Percentiles rank a stretch among this genome's conserved stretches.
Conservation (phyloP, 2,113 vertebrate species). For the Motacilla alba region DNA sequence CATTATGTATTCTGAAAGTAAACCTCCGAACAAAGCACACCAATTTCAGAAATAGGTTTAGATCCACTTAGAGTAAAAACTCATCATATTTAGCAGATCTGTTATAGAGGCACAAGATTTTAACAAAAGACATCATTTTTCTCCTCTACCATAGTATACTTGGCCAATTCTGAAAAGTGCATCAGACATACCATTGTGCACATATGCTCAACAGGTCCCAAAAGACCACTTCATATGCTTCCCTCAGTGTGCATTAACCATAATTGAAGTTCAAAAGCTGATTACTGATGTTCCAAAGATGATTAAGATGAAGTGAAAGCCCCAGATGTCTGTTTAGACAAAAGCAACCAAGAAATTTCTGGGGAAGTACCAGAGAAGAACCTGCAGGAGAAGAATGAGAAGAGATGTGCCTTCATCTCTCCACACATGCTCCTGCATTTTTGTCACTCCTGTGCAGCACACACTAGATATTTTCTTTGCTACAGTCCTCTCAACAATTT, state of each 20-base stretch:
- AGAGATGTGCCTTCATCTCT: background rate
- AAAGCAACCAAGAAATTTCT: background rate
- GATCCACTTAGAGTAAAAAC: background rate
- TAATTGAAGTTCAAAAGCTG: background rate
- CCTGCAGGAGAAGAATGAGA: background rate
- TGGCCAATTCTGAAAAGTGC: background rate
- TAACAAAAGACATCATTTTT: background rate
- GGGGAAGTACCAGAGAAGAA: background rate
- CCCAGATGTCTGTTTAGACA: background rate
- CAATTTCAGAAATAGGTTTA: background rate
- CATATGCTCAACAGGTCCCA: background rate
- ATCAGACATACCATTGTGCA: background rate
- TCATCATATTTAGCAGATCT: background rate
- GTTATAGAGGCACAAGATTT: background rate
- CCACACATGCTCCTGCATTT: rapidly evolving
- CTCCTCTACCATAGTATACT: background rate
- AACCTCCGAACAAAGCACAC: background rate
- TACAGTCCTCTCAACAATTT: background rate
- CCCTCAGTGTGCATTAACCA: background rate
- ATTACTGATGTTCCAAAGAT: background rate
- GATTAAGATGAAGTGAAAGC: background rate
- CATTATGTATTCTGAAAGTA: background rate
- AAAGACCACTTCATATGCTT: background rate
- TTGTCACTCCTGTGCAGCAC: background rate
- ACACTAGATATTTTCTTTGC: background rate